Conservation (phyloP, 2,797 vertebrate species). For the Urocyon cinereoargenteus region DNA sequence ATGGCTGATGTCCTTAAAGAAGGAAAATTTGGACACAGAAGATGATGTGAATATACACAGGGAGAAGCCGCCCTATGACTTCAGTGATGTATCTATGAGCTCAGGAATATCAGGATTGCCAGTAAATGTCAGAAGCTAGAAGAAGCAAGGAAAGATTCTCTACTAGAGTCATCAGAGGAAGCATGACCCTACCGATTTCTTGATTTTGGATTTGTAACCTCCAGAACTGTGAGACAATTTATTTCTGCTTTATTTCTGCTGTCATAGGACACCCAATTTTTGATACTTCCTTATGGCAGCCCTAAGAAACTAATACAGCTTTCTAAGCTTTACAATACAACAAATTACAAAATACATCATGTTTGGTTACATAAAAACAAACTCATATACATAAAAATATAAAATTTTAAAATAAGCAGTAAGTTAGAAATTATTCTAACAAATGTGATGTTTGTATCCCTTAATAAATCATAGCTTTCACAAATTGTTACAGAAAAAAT, state of each 20-base stretch:
- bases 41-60: neutral
- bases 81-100: neutral
- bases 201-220: neutral
- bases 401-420: constrained; percentile 28
- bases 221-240: neutral
- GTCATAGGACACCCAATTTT: neutral
- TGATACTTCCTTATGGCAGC: neutral
- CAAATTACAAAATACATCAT: neutral
- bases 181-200: neutral
- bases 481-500: neutral
- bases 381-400: neutral
- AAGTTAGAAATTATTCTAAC: neutral
- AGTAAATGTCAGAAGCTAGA: neutral
- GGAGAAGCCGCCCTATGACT: neutral
- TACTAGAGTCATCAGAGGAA: neutral
- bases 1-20: neutral
- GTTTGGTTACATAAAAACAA: constrained; percentile 4
- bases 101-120: neutral
- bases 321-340: neutral
- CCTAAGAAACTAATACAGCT: neutral
- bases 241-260: neutral
- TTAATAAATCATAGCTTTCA: neutral
- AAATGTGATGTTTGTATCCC: neutral
- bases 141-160: neutral
- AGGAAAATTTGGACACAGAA: neutral